Conservation (phyloP, 2,113 vertebrate species). For the Echinops telfairi region DNA sequence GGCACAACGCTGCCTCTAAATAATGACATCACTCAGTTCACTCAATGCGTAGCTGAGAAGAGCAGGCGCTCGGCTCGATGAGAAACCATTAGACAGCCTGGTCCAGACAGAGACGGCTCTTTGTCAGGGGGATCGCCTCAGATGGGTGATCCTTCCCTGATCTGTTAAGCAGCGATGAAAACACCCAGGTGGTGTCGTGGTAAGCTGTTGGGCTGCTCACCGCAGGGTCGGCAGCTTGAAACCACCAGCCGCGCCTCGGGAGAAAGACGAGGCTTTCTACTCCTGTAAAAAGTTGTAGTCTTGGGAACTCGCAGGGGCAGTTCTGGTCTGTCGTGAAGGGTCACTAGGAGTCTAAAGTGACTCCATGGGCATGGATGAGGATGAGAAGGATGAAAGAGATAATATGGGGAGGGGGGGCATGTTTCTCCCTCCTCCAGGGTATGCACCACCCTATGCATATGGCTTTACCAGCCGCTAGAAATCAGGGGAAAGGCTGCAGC, state of each 20-base stretch:
- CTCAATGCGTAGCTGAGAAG: not conserved
- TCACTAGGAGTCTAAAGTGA: too few relatives aligned
- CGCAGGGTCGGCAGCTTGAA: too few relatives aligned
- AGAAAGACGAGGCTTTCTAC: too few relatives aligned
- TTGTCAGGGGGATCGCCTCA: not conserved
- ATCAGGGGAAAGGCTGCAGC: not conserved
- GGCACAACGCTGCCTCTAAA: not conserved
- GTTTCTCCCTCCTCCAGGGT: not conserved
- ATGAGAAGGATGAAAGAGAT: not conserved
- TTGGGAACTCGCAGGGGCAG: too few relatives aligned
- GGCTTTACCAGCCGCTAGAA: not conserved
- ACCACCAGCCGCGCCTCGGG: too few relatives aligned
- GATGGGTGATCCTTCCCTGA: not conserved
- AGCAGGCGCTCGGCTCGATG: not conserved
- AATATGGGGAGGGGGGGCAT: too few relatives aligned
- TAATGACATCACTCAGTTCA: slow-evolving; percentile 6
- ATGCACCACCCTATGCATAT: fast-evolving
- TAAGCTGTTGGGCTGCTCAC: too few relatives aligned
- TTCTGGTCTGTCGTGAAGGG: too few relatives aligned
- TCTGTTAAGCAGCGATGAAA: not conserved
- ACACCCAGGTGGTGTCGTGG: not conserved
- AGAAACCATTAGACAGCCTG: not conserved
- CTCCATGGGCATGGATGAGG: too few relatives aligned
- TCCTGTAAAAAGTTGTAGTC: too few relatives aligned
- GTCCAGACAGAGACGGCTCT: not conserved